These are phyloP conservation scores for Microcebus tavaratra DNA, from an alignment of 2,113 vertebrate species.

Conservation along the genomic window DNA sequence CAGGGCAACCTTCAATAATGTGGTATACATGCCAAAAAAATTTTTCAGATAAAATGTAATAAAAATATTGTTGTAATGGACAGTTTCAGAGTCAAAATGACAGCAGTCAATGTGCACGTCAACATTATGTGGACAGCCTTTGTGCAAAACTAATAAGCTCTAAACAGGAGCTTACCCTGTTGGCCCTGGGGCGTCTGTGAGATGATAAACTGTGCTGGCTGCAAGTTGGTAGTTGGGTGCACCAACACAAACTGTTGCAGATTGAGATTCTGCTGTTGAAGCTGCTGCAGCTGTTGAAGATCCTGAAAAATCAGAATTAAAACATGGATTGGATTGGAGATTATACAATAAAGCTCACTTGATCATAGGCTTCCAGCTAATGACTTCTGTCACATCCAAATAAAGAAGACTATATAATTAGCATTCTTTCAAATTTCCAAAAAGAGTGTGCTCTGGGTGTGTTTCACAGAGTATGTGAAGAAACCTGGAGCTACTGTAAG, in stretches of 20 bases:
- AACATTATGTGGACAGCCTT: not conserved
- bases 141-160: accelerated
- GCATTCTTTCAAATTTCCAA: not conserved
- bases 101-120: accelerated
- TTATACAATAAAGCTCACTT: not conserved
- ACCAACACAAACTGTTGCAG: constrained; percentile 98
- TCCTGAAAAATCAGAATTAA: constrained; percentile 82
- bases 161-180: constrained; percentile 88
- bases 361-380: not conserved
- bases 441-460: not conserved
- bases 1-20: not conserved
- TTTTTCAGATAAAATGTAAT: not conserved
- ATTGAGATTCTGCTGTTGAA: constrained; percentile 97
- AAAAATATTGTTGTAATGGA: not conserved
- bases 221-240: constrained; percentile 95
- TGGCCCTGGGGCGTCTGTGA: constrained; percentile 97
- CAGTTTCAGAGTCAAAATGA: not conserved
- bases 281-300: constrained; percentile 92
- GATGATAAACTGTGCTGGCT: constrained; percentile 98
- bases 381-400: not conserved
- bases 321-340: not conserved
- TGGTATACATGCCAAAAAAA: not conserved
- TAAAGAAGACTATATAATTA: not conserved
- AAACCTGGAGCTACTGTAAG: not conserved
- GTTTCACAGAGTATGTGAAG: accelerated